Percentiles rank a stretch among this genome's conserved stretches.
Evolutionary conservation across 2,113 vertebrate genomes (phyloP).

Genomic region (Myrmecophaga tridactyla): DNA sequence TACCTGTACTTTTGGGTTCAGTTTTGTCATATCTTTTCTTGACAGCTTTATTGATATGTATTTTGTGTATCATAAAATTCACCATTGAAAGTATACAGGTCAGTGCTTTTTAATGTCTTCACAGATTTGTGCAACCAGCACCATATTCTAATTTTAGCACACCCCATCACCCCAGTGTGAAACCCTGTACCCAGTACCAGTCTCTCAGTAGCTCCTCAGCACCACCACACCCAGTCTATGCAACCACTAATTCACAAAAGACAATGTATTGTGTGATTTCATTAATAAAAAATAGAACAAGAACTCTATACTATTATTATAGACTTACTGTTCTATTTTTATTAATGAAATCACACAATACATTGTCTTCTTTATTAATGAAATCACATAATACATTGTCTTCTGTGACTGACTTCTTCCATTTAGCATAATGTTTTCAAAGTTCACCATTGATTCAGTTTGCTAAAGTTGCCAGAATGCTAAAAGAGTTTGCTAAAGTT

Average conservation of each 20-base stretch:
- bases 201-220: background rate
- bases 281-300: background rate
- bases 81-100: background rate
- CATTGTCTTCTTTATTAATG: background rate
- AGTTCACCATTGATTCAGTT: too few species aligned
- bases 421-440: too few species aligned
- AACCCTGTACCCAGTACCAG: background rate
- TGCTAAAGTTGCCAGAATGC: too few species aligned
- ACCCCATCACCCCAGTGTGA: background rate
- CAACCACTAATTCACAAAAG: background rate
- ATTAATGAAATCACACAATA: background rate
- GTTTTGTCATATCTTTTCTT: conserved; percentile 8
- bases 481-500: too few species aligned
- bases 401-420: background rate
- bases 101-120: background rate
- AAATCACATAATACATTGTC: background rate
- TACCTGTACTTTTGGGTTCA: background rate
- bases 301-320: background rate
- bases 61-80: background rate
- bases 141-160: background rate
- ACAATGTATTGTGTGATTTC: background rate
- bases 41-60: background rate
- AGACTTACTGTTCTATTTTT: background rate
- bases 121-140: background rate
- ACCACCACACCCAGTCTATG: background rate